Evolutionary conservation across 2,888 invertebrate species (phyloP), one percentile per base, ranked within the genome.

Genomic region (Meiosimyza decipiens): DNA sequence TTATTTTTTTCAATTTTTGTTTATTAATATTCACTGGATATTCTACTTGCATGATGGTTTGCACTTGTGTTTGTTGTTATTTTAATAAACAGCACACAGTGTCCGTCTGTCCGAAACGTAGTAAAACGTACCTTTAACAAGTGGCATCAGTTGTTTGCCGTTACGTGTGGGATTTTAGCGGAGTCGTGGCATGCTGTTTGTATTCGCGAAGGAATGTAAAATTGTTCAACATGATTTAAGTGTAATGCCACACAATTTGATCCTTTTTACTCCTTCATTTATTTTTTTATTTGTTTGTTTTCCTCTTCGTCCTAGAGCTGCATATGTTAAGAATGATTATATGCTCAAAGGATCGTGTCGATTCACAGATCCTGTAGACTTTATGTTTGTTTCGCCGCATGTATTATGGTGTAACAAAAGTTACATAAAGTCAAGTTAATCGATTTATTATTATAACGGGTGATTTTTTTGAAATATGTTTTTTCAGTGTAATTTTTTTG

Each of bases 171-270:
- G 54, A 63, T 63, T 63, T 54, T 40, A n/a, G 49, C 22, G 50
- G 49, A 51, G 28, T 3, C 40, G 57, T 62, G 47, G 28, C n/a
- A 28, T 28, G 4, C 28, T 50, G 50, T 65, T 51, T 40, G 55
- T 66, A 63, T 62, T 54, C 16, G 55, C 60, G 54, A 18, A 50
- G 6, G 47, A 28, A 1, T 64, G 60, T 6, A 47, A 11, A 60
- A 60, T 28, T 40, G 60, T 22, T 3, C 33, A 65, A n/a, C 51
- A 52, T 51, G 59, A 71, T 54, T 66, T 54, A 59, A 65, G 22
- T 71, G 65, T 51, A 71, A 71, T 71, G 65, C 60, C 54, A 62
- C 54, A 33, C 49, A 40, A 40, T 70, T 70, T 70, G 70, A 70
- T 70, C 70, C 70, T 54, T 47, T 15, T 54, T 47, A 15, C 12